These are phyloP conservation scores for Schizotus pectinicornis DNA, from an alignment of 2,888 invertebrate genomes.

Conservation along the genomic window DNA sequence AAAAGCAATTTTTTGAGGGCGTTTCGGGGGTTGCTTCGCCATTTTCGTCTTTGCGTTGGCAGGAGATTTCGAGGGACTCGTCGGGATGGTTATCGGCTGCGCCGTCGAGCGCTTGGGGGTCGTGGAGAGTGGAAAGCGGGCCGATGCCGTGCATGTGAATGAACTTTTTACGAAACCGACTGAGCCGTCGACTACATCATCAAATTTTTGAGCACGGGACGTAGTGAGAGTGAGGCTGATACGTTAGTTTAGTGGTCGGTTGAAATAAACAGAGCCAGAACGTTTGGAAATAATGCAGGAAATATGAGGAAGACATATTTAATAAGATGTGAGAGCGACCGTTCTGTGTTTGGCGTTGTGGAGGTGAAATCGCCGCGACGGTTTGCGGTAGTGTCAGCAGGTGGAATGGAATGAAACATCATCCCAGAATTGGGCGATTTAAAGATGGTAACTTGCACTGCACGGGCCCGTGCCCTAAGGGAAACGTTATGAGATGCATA, in stretches of 20 bases:
- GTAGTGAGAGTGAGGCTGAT: constrained; percentile 35
- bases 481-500: constrained; percentile 71
- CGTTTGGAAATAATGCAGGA: constrained; percentile 35
- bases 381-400: constrained; percentile 53
- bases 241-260: constrained; percentile 39
- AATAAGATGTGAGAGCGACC: constrained; percentile 33
- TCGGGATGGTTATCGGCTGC: neutral
- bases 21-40: neutral
- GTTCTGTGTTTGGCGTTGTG: constrained; percentile 41
- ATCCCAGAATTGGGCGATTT: constrained; percentile 55
- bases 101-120: neutral
- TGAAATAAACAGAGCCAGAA: constrained; percentile 38
- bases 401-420: constrained; percentile 53
- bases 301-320: constrained; percentile 41
- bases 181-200: constrained; percentile 56
- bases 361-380: constrained; percentile 47
- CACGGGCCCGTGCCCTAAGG: constrained; percentile 58
- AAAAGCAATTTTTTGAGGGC: neutral
- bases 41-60: neutral
- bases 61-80: neutral
- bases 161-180: constrained; percentile 51
- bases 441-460: constrained; percentile 59
- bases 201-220: constrained; percentile 53
- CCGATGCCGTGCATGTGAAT: constrained; percentile 43
- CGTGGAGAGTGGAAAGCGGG: neutral